Base-by-base conservation (phyloP, 2,888 invertebrate genomes). In the Latrodectus hesperus region DNA sequence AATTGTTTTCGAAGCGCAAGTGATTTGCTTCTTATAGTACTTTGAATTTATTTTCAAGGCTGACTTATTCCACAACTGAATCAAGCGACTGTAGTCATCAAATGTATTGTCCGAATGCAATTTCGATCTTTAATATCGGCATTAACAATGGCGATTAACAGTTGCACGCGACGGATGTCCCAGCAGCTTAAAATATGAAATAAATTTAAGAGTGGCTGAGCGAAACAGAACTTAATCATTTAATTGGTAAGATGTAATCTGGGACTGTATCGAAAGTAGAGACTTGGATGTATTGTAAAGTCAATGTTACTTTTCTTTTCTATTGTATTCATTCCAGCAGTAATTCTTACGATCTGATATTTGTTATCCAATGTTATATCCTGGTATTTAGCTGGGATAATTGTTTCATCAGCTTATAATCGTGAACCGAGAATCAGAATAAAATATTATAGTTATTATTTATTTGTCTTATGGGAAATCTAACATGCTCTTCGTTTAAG, bases 31-130 rank as follows among this genome's bases (percentile, higher is more conserved):
- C 12, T 60, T 60, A 16, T 16, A 16, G 60, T n/a, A 60, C 55
- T 71, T 60, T 53, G 60, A 78, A 71, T 80, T 72, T 72, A 64
- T 80, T 72, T 80, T 80, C 80, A 71, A 80, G 72, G 80, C 22
- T 80, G 72, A 60, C 72, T 72, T 72, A 80, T 22, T 72, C 80
- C 51, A 60, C 72, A 72, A 72, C 64, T 51, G 64, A 71, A 12
- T 16, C 60, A 72, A 38, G 72, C 80, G 60, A 49, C 64, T 2
- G 10, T 12, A 52, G 64, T 52, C 64, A 10, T 6, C 10, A 6
- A 60, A 60, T 16, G 5, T 70, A 64, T 72, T 64, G 26, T 72
- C 72, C 22, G 71, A 64, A 71, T 71, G 49, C 51, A 38, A 17
- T 22, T 80, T 60, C 64, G 64, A 22, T 64, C 60, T 60, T 60